Evolutionary conservation across 2,888 invertebrate species (phyloP).

Genomic region (Drosophila borealis): DNA sequence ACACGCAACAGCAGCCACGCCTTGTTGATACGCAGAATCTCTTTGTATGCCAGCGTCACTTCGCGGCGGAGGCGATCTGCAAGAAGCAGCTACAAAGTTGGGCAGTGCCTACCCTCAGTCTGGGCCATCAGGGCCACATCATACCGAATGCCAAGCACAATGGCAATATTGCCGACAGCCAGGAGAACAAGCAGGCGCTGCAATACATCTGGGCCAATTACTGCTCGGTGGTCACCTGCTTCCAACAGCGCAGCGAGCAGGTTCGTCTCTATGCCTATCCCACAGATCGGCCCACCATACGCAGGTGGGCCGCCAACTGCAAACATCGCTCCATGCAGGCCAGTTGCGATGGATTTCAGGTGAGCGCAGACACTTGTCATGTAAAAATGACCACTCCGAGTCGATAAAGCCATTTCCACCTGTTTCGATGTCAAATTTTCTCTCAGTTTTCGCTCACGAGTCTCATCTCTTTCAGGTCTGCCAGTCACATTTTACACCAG

Average conservation of each 20-base stretch:
- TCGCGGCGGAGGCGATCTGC: conserved; percentile 65
- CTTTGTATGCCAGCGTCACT: conserved; percentile 72
- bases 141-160: conserved; percentile 70
- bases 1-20: conserved; percentile 66
- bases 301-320: conserved; percentile 75
- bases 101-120: conserved; percentile 74
- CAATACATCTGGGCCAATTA: conserved; percentile 69
- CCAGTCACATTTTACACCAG: conserved; percentile 59
- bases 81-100: conserved; percentile 66
- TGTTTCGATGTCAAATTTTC: too few species aligned
- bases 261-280: conserved; percentile 67
- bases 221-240: conserved; percentile 69
- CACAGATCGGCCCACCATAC: conserved; percentile 55
- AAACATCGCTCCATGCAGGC: conserved; percentile 74
- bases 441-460: too few species aligned
- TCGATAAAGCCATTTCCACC: too few species aligned
- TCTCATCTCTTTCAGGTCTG: conserved; percentile 49
- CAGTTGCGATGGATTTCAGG: conserved; percentile 66
- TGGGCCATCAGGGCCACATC: conserved; percentile 67
- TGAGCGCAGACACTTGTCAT: background rate
- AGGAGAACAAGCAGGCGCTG: conserved; percentile 60
- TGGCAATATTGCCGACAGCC: conserved; percentile 60
- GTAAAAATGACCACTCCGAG: too few species aligned
- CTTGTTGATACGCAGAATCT: conserved; percentile 45
- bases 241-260: conserved; percentile 57